A percentile compares a stretch with the other conserved stretches of the same genome.
Evolutionary conservation across 2,797 vertebrate species (phyloP).

Genomic region (Bradypus variegatus): DNA sequence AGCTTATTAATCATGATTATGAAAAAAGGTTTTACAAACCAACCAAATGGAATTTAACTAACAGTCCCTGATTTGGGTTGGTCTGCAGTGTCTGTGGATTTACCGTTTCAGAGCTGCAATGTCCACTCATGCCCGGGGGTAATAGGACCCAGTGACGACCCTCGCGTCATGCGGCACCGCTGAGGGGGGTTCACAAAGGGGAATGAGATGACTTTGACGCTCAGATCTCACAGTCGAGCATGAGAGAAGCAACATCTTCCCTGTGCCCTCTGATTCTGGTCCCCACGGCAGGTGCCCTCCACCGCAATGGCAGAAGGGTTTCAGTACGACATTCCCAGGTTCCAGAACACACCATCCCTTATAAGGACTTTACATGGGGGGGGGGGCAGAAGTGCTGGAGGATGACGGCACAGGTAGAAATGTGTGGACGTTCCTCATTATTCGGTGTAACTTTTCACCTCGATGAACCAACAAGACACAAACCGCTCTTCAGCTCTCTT

Average conservation of each 20-base stretch:
- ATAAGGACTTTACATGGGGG: rapidly evolving
- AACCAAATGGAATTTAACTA: not conserved
- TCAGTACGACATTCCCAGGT: not conserved
- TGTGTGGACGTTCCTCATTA: too few species aligned
- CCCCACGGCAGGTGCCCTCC: not conserved
- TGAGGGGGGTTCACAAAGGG: too few species aligned
- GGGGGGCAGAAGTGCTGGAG: not conserved
- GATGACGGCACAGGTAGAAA: rapidly evolving
- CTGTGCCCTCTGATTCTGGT: not conserved
- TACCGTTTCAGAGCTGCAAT: not conserved
- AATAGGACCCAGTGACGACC: too few species aligned
- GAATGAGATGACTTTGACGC: rapidly evolving
- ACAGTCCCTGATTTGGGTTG: too few species aligned
- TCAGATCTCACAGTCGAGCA: not conserved
- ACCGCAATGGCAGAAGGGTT: not conserved
- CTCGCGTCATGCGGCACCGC: too few species aligned
- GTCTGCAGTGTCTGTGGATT: not conserved
- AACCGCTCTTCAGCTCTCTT: rapidly evolving
- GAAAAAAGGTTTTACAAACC: not conserved
- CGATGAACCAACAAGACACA: not conserved
- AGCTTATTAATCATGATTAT: too few species aligned
- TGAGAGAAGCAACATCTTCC: not conserved
- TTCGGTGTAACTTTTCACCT: not conserved
- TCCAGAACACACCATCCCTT: rapidly evolving
- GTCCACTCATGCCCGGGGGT: not conserved